Evolutionary conservation across 92 coral and sea anemone genomes (phyloP).

Genomic region (Heteractis magnifica): DNA sequence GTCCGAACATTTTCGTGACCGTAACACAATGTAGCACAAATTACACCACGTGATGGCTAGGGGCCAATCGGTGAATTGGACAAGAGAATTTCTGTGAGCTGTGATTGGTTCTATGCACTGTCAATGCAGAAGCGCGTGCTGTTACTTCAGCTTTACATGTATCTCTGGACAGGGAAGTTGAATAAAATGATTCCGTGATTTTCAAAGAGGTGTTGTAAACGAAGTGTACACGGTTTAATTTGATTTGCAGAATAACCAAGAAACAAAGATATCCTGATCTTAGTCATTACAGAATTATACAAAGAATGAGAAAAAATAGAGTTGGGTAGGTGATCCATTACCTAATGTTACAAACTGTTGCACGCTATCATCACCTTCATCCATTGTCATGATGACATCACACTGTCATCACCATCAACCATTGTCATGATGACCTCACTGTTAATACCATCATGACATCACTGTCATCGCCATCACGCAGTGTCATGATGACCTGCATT

Average conservation of each 20-base stretch:
- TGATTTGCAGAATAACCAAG: conserved; percentile 66
- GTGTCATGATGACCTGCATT: not conserved
- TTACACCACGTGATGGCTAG: too few relatives aligned
- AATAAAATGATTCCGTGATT: too few relatives aligned
- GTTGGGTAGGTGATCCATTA: conserved; percentile 51
- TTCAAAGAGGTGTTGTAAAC: not conserved
- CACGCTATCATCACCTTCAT: not conserved
- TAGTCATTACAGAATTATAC: conserved; percentile 83
- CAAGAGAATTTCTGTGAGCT: too few relatives aligned
- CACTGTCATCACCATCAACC: not conserved
- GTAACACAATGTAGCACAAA: too few relatives aligned
- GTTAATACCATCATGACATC: not conserved
- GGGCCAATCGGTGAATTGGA: too few relatives aligned
- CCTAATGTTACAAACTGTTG: too few relatives aligned
- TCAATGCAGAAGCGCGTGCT: too few relatives aligned
- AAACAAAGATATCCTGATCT: conserved; percentile 83
- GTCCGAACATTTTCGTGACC: too few relatives aligned
- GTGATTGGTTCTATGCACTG: too few relatives aligned
- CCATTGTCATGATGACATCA: not conserved
- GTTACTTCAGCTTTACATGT: too few relatives aligned
- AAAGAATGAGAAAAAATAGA: conserved; percentile 78
- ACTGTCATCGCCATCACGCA: not conserved
- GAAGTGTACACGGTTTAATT: not conserved
- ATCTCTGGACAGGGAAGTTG: too few relatives aligned
- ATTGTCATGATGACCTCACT: not conserved